These are phyloP conservation scores for Phrynocephalus forsythii DNA, from an alignment of 2,797 vertebrate genomes.

Conservation along the genomic window DNA sequence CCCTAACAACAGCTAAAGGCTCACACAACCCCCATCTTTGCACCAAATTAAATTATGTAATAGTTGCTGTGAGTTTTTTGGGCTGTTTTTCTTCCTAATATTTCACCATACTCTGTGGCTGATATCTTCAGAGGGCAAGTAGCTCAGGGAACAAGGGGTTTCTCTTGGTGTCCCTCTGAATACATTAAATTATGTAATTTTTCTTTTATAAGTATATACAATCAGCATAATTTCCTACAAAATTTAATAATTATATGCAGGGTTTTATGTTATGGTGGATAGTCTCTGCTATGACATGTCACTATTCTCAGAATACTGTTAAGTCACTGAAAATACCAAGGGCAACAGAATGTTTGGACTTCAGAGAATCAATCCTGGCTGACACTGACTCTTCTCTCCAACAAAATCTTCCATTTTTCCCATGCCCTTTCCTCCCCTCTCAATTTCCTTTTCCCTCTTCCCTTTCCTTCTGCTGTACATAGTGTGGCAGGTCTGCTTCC, in stretches of 20 bases:
- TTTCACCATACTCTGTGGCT: too few species aligned
- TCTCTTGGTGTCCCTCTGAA: too few species aligned
- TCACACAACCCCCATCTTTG: not conserved
- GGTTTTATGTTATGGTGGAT: conserved; percentile 27
- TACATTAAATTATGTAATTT: not conserved
- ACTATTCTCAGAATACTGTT: conserved; percentile 69
- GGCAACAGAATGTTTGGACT: conserved; percentile 53
- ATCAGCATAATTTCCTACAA: not conserved
- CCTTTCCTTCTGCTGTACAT: conserved; percentile 44
- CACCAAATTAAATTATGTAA: not conserved
- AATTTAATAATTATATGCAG: conserved; percentile 22
- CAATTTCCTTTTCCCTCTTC: conserved; percentile 37
- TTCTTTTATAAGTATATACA: not conserved
- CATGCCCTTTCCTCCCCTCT: conserved; percentile 16
- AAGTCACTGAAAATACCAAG: conserved; percentile 65
- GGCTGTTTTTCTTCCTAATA: too few species aligned
- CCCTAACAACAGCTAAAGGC: not conserved
- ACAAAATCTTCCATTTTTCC: conserved; percentile 29
- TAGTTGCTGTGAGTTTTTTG: too few species aligned
- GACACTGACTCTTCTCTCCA: conserved; percentile 4
- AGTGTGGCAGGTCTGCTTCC: conserved; percentile 24
- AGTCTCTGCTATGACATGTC: conserved; percentile 46
- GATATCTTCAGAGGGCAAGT: too few species aligned
- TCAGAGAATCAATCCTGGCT: conserved; percentile 45
- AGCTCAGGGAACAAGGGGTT: too few species aligned